Base-by-base conservation (phyloP, 1,140 invertebrate genomes). In the Heliothis subflexa region DNA sequence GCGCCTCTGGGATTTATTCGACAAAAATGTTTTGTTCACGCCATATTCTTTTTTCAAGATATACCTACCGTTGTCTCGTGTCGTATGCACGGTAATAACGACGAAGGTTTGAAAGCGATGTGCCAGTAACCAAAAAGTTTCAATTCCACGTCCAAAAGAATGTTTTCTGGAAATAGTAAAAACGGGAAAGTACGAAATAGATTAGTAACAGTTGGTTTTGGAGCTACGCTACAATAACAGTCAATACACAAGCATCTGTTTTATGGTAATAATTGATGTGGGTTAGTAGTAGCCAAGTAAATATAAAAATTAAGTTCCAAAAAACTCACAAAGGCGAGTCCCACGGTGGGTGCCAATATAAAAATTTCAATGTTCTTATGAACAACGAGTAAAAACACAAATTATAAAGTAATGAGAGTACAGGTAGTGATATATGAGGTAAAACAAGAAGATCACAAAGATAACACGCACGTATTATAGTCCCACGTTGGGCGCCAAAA, bases 1-100 rank as follows among this genome's bases (percentile, higher is more conserved):
- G 62, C 18, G 62, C 40, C 62, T 59, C 28, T 14, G 33, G 62
- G 62, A 66, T 66, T 66, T 66, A 66, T 66, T 66, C 40, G 62
- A 66, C 62, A 47, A 47, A 64, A 66, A 47, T 16, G 11, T 66
- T 66, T 47, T 47, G 28, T 66, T 66, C n/a, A 21, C 12, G 47
- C 45, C 40, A 10, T 13, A 47, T 66, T 9, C 40, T 66, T 61
- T 40, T 45, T 66, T 66, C 62, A 47, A 66, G 40, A 47, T 66
- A 16, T 40, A 40, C 59, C 59, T 40, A 40, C 59, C 59, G 61
- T 5, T 64, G 33, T 47, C 40, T 47, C 16, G 40, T 47, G 3
- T 66, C 16, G 40, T 47, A 18, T 66, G 5, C 12, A n/a, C 28
- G 33, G 3, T 3, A 40, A 55, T 5, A 16, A 55, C n/a, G 10